phyloP scores from a whole-genome alignment of 1,140 invertebrate genomes.

The Meloidogyne exigua region DNA sequence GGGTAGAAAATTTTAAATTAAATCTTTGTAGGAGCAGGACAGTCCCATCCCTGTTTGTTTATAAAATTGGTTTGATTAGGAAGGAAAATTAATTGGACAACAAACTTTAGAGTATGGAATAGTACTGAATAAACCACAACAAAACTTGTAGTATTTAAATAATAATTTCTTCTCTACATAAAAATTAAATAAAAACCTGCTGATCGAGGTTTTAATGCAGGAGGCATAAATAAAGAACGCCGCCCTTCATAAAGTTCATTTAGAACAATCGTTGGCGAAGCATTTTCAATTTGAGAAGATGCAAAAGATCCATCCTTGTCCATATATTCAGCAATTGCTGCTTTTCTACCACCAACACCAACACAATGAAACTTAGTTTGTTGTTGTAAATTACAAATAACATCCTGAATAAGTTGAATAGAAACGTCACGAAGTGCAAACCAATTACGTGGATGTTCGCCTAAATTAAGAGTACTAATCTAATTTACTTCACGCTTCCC shows the following conservation, averaged over 20 bases:
- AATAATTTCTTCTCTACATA: no score
- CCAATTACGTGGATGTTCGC: conserved; percentile 27
- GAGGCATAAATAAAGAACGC: conserved; percentile 19
- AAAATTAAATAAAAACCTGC: conserved; percentile 12
- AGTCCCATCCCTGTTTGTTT: no score
- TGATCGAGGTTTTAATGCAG: conserved; percentile 14
- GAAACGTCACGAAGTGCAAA: conserved; percentile 16
- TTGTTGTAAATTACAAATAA: conserved; percentile 7
- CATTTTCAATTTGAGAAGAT: neutral
- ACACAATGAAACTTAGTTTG: conserved; percentile 11
- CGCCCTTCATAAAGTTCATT: conserved; percentile 20
- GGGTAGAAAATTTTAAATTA: neutral
- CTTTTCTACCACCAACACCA: neutral
- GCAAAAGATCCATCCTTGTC: conserved; percentile 4
- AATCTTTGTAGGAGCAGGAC: no score
- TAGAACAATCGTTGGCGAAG: conserved; percentile 9
- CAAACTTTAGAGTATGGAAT: no score
- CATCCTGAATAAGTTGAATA: conserved; percentile 9
- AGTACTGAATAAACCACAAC: no score
- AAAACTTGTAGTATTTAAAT: no score
- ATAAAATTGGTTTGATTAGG: no score
- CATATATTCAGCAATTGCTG: conserved; percentile 5
- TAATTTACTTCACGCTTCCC: no score
- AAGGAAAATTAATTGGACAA: no score
- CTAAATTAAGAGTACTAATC: neutral